Base-by-base conservation (phyloP, 2,113 vertebrate species). In the Callipepla californica region DNA sequence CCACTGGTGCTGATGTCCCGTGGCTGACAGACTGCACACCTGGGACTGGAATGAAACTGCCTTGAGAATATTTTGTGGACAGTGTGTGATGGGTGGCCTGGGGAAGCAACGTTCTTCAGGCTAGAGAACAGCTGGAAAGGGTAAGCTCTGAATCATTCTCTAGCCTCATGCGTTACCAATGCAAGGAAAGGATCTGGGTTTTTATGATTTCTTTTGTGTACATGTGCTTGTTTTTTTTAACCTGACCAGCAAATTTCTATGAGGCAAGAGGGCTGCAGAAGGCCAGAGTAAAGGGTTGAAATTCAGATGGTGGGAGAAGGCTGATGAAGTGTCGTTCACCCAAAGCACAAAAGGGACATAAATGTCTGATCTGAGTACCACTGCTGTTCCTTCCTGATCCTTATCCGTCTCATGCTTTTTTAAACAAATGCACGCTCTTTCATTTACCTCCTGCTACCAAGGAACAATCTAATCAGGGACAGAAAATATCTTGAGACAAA, bases 121-220 rank as follows among this genome's bases (percentile, higher is more conserved):
- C 11, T 15, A 63, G 23, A 30, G 12, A 38, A 40, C 32, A 22
- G 12, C 22, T 45, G n/a, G 38, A 82, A 72, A n/a, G 19, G 19
- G 6, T 79, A 53, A 61, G 40, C 30, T 51, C 51, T 74, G 36
- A 26, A 26, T 40, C n/a, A 36, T 58, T 47, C 20, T 67, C 45
- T 68, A 72, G 38, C 28, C 58, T 38, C 44, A 75, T 32, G 21
- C 32, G 38, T 70, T 51, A 66, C 15, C 74, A 78, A 47, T 76
- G 28, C 79, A 53, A 45, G 42, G 44, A 72, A 66, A 57, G 25
- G 11, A 85, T 14, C 13, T 18, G 9, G 34, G 13, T 6, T 73
- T 86, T 67, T n/a, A 25, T 5, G 0, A 36, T 32, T 65, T 23
- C 2, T 0, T 10, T 2, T 44, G 16, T 23, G 14, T 34, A 10